phyloP scores from a whole-genome alignment of 2,797 vertebrate genomes.

The Siniperca scherzeri region DNA sequence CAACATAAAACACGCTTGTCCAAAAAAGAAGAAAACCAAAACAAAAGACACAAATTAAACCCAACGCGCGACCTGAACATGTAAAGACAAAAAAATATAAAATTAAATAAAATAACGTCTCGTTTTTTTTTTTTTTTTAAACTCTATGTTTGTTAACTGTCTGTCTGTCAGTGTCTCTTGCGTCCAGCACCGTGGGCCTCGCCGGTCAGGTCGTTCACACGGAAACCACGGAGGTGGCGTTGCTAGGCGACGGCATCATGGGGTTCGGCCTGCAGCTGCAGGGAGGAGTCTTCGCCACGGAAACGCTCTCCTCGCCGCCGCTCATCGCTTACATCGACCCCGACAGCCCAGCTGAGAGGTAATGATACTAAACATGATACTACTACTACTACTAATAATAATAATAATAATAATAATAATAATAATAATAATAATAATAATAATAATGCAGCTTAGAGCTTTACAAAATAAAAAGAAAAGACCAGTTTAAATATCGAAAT shows the following conservation, averaged over 20 bases:
- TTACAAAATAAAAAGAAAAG: not conserved
- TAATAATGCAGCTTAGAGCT: not conserved
- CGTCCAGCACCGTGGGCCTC: constrained; percentile 96
- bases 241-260: constrained; percentile 94
- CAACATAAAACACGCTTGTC: no score
- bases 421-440: not conserved
- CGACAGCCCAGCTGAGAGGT: constrained; percentile 98
- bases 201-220: constrained; percentile 98
- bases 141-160: no score
- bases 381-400: not conserved
- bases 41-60: no score
- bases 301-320: constrained; percentile 96
- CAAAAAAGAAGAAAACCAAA: no score
- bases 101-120: not conserved
- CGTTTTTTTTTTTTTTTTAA: no score
- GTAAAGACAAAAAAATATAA: not conserved
- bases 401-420: not conserved
- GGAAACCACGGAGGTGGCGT: constrained; percentile 94
- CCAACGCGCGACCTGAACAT: no score
- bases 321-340: constrained; percentile 98
- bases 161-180: constrained; percentile 91
- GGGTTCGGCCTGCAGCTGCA: constrained; percentile 98
- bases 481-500: not conserved
- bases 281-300: constrained; percentile 97
- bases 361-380: not conserved